Conservation (phyloP, 2,113 vertebrate genomes). For the Oreochromis aureus region DNA sequence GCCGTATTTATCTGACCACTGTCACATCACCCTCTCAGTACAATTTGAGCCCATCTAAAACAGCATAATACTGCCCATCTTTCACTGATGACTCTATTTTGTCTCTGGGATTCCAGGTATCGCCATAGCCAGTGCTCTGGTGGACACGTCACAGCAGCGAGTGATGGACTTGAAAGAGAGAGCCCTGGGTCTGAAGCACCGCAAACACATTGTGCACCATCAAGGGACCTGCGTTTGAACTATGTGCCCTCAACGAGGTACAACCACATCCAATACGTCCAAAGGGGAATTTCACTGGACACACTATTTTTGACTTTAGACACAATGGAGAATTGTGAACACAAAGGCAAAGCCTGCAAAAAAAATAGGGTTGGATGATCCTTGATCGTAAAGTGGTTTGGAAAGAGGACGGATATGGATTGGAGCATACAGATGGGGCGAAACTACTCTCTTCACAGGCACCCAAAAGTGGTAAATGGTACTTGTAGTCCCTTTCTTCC, state of each 20-base stretch:
- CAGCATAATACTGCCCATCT: not conserved
- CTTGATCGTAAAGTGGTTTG: not conserved
- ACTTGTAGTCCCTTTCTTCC: not conserved
- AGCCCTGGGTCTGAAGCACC: constrained; percentile 80
- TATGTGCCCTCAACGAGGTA: not conserved
- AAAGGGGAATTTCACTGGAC: not conserved
- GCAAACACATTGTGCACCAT: constrained; percentile 83
- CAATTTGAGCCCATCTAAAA: not conserved
- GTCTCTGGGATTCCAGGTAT: constrained; percentile 73
- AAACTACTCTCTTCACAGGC: not conserved
- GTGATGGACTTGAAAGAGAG: constrained; percentile 83
- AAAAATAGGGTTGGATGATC: not conserved
- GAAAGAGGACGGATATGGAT: not conserved
- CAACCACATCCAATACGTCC: not conserved
- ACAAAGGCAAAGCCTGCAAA: not conserved
- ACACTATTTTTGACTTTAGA: not conserved
- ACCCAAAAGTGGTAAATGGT: not conserved
- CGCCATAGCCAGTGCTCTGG: constrained; percentile 86
- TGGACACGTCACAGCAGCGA: constrained; percentile 88
- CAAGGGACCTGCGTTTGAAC: constrained; percentile 91
- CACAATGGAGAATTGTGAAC: not conserved
- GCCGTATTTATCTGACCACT: not conserved
- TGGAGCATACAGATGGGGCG: not conserved
- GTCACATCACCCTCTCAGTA: rapidly evolving
- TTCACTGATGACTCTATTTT: not conserved